phyloP scores from a whole-genome alignment of 2,113 vertebrate genomes.

The Pholis gunnellus region DNA sequence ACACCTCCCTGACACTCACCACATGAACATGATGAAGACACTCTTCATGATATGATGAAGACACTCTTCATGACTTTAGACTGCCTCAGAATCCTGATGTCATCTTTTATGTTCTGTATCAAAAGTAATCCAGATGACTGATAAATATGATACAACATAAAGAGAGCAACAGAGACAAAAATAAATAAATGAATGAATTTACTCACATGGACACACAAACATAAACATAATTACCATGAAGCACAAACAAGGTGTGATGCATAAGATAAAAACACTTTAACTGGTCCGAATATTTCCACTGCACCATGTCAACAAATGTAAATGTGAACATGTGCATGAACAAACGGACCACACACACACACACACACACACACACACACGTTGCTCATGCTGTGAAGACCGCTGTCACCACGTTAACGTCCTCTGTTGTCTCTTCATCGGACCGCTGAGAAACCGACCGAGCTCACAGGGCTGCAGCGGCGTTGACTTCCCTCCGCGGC shows the following conservation, averaged over 20 bases:
- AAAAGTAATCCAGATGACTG: too few species aligned
- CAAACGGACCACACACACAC: background rate
- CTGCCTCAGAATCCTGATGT: background rate
- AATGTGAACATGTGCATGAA: background rate
- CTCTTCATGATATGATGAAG: background rate
- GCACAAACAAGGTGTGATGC: background rate
- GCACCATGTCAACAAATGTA: background rate
- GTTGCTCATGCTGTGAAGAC: background rate
- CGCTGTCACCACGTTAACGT: slow-evolving; percentile 1
- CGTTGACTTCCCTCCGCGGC: slow-evolving; percentile 32
- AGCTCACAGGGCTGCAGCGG: slow-evolving; percentile 9
- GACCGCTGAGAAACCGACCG: background rate
- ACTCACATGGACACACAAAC: too few species aligned
- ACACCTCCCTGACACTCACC: background rate
- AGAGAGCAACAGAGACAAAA: background rate
- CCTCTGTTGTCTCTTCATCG: background rate
- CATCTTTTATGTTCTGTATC: too few species aligned
- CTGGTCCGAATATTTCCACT: background rate
- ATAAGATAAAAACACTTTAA: too few species aligned
- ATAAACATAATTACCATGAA: slow-evolving; percentile 2
- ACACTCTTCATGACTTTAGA: background rate
- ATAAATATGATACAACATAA: too few species aligned
- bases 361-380: slow-evolving; percentile 8
- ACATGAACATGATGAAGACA: background rate
- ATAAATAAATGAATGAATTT: background rate